Evolutionary conservation across 2,888 invertebrate genomes (phyloP).

Genomic region (Argyresthia goedartella): DNA sequence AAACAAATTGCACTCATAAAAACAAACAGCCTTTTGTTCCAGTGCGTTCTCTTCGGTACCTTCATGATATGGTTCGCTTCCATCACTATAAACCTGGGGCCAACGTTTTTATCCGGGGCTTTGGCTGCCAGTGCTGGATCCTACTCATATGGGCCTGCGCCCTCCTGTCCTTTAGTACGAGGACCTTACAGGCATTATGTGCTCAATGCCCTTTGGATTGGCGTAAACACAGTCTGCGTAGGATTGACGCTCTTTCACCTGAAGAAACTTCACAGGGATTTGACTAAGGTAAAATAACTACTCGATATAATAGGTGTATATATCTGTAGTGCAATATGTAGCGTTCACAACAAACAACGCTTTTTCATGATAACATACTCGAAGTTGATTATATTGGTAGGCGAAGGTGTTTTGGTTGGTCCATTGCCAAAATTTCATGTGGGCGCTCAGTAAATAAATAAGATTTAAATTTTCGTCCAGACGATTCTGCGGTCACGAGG

Average conservation of each 20-base stretch:
- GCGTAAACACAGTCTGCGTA: conserved; percentile 89
- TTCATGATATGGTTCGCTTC: conserved; percentile 96
- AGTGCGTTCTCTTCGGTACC: conserved; percentile 91
- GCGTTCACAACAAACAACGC: neutral
- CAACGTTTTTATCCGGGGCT: conserved; percentile 87
- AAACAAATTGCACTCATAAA: conserved; percentile 1
- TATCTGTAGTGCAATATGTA: neutral
- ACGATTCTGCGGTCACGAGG: neutral
- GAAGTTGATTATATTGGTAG: neutral
- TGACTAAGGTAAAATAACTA: conserved; percentile 73
- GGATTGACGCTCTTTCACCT: conserved; percentile 87
- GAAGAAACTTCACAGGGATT: conserved; percentile 83
- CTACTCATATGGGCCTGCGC: conserved; percentile 77
- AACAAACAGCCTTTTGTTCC: conserved; percentile 33
- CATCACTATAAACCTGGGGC: conserved; percentile 90
- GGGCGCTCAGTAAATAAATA: conserved; percentile 40
- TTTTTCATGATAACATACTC: neutral
- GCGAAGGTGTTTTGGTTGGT: conserved; percentile 23
- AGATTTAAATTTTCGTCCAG: conserved; percentile 60
- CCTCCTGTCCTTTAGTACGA: conserved; percentile 88
- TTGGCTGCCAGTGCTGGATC: conserved; percentile 83
- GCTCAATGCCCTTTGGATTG: conserved; percentile 91
- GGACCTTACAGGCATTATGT: conserved; percentile 92
- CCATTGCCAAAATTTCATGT: conserved; percentile 41
- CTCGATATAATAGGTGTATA: conserved; percentile 7